Base-by-base conservation (phyloP, 1,140 invertebrate genomes). In the Temnothorax curvispinosus region DNA sequence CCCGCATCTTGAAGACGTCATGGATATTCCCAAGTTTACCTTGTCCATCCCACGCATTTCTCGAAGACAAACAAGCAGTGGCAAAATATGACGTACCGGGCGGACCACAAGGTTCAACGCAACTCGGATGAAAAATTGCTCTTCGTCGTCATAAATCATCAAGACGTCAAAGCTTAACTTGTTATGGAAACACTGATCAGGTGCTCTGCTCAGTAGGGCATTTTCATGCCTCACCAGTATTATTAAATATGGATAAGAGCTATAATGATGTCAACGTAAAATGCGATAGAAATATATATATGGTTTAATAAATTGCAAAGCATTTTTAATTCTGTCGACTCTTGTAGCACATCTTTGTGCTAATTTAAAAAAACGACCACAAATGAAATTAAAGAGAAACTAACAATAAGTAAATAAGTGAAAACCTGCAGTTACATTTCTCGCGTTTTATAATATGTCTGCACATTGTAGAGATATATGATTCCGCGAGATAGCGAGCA, bases 101-200 rank as follows among this genome's bases (percentile, higher is more conserved):
- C 32, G 47, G 15, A 41, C 44, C 35, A 78, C 82, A 60, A 85
- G 58, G n/a, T 52, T 18, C 35, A 58, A 65, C 41, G 62, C 47
- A 54, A 52, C 35, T 32, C 35, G 60, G 60, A 78, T 85, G 82
- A 85, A 78, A 78, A 78, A 85, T 85, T 50, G 50, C 38, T 21
- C 47, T 15, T 64, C 60, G 47, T n/a, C 21, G 2, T 78, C 41
- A 78, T 85, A 85, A 78, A 85, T 85, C 75, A 78, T 78, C 27
- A 38, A 65, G 18, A 47, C 7, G 80, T 58, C 80, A 50, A 75
- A 84, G 80, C 32, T 75, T 75, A 75, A 62, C 54, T 84, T 75
- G 41, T 84, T 75, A 84, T 54, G 56, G 69, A 60, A 62, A 50
- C 32, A 38, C 18, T 21, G 80, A 72, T 72, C 64, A 47, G 38